Conservation (phyloP, 92 coral and sea anemone species). For the Ricordea florida region DNA sequence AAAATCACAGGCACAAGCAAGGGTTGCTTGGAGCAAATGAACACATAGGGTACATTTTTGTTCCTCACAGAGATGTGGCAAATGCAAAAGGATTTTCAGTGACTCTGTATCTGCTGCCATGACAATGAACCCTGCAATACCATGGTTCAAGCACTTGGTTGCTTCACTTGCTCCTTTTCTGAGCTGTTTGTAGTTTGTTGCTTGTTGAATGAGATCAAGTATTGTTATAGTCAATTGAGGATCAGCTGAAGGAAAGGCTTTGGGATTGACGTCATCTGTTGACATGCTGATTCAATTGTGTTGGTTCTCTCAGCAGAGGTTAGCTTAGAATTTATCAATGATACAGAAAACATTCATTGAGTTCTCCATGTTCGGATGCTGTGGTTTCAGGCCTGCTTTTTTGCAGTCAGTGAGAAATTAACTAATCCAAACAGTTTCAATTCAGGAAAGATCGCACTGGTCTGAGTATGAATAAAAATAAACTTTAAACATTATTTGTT, state of each 20-base stretch:
- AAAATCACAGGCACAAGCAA: conserved; percentile 96
- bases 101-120: conserved; percentile 99
- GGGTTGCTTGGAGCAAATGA: conserved; percentile 97
- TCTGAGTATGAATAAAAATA: too few relatives aligned
- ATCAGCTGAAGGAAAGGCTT: conserved; percentile 96
- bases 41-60: conserved; percentile 99
- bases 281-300: conserved; percentile 17
- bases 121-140: conserved; percentile 95
- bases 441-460: too few relatives aligned
- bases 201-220: conserved; percentile 90
- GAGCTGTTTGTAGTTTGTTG: conserved; percentile 91
- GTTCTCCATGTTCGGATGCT: too few relatives aligned
- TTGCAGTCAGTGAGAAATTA: too few relatives aligned
- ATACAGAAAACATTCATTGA: too few relatives aligned
- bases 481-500: too few relatives aligned
- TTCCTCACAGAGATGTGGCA: conserved; percentile 96
- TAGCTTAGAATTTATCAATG: conserved; percentile 5
- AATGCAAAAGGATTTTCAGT: conserved; percentile 86
- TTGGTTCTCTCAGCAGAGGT: conserved; percentile 42
- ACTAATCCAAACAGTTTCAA: too few relatives aligned
- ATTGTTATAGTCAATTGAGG: conserved; percentile 81
- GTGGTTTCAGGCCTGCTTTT: too few relatives aligned
- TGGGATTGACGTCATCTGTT: conserved; percentile 91
- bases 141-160: conserved; percentile 93
- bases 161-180: conserved; percentile 99